Base-by-base conservation (phyloP, 2,113 vertebrate genomes). In the Leuciscus idus region DNA sequence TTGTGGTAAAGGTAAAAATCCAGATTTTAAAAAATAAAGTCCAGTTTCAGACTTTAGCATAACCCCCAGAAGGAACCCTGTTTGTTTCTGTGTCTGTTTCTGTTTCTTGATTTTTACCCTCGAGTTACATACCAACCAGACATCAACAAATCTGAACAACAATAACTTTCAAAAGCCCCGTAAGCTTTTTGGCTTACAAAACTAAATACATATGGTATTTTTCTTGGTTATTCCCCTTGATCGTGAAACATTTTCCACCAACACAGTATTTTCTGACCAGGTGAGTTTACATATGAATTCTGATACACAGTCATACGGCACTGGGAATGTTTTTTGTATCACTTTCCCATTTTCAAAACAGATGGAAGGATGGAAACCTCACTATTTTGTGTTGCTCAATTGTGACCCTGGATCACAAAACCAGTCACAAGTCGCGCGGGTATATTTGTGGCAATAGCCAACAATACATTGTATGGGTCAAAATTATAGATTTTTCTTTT, bases 71-170 rank as follows among this genome's bases (percentile, higher is more conserved):
- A 48, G 23, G 21, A 26, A 1, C n/a, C 4, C 23, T 52, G 46
- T 75, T 39, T 80, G 12, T 80, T 81, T 46, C 23, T 46, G n/a
- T 81, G 57, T 64, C 36, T 1, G 26, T 26, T 26, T 26, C 26
- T 26, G 26, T 26, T 26, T 26, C 26, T 26, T 26, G 76, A 36
- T 57, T 59, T 36, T 80, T 80, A 19, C n/a, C 39, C 78, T 28
- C 62, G 7, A 62, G 78, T 64, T 17, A 64, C 15, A 64, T 64
- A 19, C n/a, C 23, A 19, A 64, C n/a, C 57, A 64, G 78, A 81
- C 78, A 8, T n/a, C 57, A 62, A 28, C 78, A 81, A 64, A 81
- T 61, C 13, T 8, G 4, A 64, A 61, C 77, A 81, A 46, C 23
- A 46, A 17, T 64, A 46, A 81, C 23, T n/a, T 19, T 48, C n/a